Conservation (phyloP, 2,797 vertebrate genomes). For the Sebastes trivittatus region DNA sequence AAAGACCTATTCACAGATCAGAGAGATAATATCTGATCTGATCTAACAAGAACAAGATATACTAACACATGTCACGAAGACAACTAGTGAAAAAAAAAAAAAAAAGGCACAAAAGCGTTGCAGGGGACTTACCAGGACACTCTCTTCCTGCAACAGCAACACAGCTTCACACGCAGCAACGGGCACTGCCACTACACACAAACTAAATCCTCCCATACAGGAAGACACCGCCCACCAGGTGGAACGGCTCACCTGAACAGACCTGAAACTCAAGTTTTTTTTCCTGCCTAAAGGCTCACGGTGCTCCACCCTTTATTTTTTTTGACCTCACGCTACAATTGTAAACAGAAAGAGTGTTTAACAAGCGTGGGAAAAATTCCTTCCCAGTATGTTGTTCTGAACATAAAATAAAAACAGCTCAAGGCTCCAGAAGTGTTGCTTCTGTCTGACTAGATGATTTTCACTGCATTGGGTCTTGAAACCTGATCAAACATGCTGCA, state of each 20-base stretch:
- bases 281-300: neutral
- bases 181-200: conserved; percentile 18
- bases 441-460: neutral
- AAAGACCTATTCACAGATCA: neutral
- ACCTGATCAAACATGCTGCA: neutral
- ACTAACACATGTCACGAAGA: neutral
- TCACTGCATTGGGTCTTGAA: neutral
- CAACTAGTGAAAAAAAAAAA: neutral
- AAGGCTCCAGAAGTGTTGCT: neutral
- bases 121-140: conserved; percentile 45
- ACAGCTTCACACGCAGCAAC: conserved; percentile 2
- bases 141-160: conserved; percentile 32
- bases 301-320: conserved; percentile 38
- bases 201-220: conserved; percentile 39
- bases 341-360: conserved; percentile 18
- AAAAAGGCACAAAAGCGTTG: neutral
- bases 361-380: neutral
- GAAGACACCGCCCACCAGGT: conserved; percentile 43
- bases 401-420: neutral
- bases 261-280: conserved; percentile 73
- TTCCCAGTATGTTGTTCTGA: neutral
- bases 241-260: conserved; percentile 66
- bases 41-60: neutral
- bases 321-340: neutral
- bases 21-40: neutral